Base-by-base conservation (phyloP, 2,113 vertebrate species). In the Heterochromis multidens region DNA sequence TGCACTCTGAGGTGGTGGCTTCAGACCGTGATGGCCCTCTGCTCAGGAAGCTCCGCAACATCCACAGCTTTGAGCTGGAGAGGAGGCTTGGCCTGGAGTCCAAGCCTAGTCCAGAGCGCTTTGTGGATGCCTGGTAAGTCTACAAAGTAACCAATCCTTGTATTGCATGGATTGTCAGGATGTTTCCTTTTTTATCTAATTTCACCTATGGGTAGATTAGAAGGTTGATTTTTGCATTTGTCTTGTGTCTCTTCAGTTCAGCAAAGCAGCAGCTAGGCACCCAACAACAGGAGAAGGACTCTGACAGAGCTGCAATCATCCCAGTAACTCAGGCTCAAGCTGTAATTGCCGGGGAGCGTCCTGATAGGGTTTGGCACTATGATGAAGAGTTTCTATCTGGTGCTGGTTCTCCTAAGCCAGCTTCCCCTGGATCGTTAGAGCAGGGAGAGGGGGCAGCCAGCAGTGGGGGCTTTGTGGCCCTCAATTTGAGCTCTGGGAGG, bases 61-160 rank as follows among this genome's bases (percentile, higher is more conserved):
- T 99, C 82, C 97, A 98, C 92, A 99, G 98, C 93, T 98, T 99
- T 88, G 99, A 99, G 84, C 94, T 99, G 91, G 99, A 99, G 93
- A 98, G 96, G 87, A 96, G 96, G 70, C 92, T 98, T 54, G 97
- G 95, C 0, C 86, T 99, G 83, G 98, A 99, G 91, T 94, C 98
- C 70, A 99, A 99, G 88, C 97, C 97, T 25, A 97, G 97, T 87
- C 91, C 97, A 0, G 98, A 99, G 59, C 97, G 97, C 80, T 98
- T 98, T 92, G 93, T 97, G 85, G 98, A 98, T 88, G 94, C 96
- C 35, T 97, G 98, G 99, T 99, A 81, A 78, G 94, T 83, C 56
- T 35, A 2, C 60, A 35, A 27, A 31, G 31, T 21, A 14, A 10
- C 74, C 3, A 5, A 11, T 29, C 33, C 10, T 74, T 74, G 27